Conservation (phyloP, 2,888 invertebrate species). For the Heliconius ethilla region DNA sequence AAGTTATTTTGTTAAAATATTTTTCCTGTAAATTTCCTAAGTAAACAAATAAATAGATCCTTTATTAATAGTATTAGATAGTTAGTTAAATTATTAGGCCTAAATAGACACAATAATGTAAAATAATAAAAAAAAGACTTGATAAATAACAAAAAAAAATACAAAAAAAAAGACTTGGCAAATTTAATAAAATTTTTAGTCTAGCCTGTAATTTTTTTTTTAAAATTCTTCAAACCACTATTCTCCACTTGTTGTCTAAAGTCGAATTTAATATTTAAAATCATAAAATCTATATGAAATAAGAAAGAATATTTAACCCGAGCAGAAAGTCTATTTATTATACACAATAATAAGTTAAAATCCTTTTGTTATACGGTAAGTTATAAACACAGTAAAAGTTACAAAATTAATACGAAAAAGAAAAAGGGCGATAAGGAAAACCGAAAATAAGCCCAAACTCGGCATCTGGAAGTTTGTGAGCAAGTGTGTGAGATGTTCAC, state of each 20-base stretch:
- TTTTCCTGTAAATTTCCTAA: background rate
- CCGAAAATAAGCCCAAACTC: background rate
- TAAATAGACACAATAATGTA: too few species aligned
- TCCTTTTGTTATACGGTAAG: slow-evolving; percentile 5
- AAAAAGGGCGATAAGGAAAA: slow-evolving; percentile 12
- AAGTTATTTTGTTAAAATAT: too few species aligned
- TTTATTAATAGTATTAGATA: too few species aligned
- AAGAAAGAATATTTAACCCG: background rate
- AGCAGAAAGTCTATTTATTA: background rate
- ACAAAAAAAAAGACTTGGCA: too few species aligned
- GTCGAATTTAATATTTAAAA: background rate
- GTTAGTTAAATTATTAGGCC: too few species aligned
- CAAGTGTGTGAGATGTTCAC: background rate
- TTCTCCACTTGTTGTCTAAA: background rate
- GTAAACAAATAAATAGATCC: too few species aligned
- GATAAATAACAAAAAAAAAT: too few species aligned
- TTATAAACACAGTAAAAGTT: background rate
- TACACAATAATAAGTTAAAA: background rate
- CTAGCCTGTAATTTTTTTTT: too few species aligned
- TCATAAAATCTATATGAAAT: background rate
- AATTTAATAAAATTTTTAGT: too few species aligned
- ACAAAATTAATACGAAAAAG: slow-evolving; percentile 11
- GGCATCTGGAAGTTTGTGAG: slow-evolving; percentile 1
- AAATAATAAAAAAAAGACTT: too few species aligned
- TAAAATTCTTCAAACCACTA: too few species aligned